Base-by-base conservation (phyloP, 1,140 invertebrate genomes). In the Cotesia vestalis region DNA sequence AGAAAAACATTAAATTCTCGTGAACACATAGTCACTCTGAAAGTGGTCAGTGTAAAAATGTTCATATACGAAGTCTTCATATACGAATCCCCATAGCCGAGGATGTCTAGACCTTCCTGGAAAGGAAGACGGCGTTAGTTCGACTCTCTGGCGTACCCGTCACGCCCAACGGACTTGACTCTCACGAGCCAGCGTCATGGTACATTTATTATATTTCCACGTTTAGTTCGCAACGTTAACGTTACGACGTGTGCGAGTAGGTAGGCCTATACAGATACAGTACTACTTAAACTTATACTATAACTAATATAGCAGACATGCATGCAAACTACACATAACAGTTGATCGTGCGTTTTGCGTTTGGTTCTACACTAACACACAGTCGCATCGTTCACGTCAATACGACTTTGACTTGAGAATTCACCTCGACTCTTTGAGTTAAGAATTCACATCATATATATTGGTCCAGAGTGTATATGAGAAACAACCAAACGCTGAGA, bases 181-280 rank as follows among this genome's bases (percentile, higher is more conserved):
- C 68, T 61, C 72, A 66, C 1, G 55, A 77, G 71, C 75, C 72
- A 77, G 78, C 80, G 81, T 85, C 84, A 85, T 80, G 83, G 77
- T 79, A 79, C 83, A 84, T 85, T 84, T 85, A 82, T 85, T 84
- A 84, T 84, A 82, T 85, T 84, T 85, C 82, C 83, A 84, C 83
- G 83, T 85, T 46, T 46, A 46, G 40, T 46, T 84, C 77, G 36
- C 60, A 36, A 35, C 35, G 12, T 38, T 38, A 14, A 36, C 20
- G 17, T 40, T 34, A 27, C 14, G 17, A 27, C 9, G 9, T 27
- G 9, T 34, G 27, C 53, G 17, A 55, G n/a, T 55, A 55, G 12
- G 53, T 55, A 17, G 4, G 12, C 17, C 17, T 55, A 55, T 55
- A n/a, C 12, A 14, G 17, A 55, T 55, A n/a, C 12, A 14, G 17